A percentile compares a stretch with the other conserved stretches of the same genome.
Conservation (phyloP, 2,113 vertebrate genomes). For the Gymnobelideus leadbeateri region DNA sequence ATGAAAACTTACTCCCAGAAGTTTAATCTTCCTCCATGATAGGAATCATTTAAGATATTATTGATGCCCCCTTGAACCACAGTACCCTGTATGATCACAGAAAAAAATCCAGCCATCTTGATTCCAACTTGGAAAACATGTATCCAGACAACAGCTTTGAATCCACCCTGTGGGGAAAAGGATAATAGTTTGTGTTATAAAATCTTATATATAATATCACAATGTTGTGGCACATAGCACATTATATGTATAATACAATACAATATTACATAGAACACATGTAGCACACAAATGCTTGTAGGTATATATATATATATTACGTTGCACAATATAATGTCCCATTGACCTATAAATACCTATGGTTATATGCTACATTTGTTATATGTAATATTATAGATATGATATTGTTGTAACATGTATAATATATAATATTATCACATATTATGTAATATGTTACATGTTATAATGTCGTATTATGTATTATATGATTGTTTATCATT, state of each 20-base stretch:
- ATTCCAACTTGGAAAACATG: conserved; percentile 94
- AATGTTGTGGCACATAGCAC: background rate
- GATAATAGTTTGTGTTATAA: conserved; percentile 1
- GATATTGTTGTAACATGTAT: background rate
- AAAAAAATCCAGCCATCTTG: conserved; percentile 91
- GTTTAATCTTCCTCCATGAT: conserved; percentile 90
- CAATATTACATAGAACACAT: background rate
- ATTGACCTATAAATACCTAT: background rate
- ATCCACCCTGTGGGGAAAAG: conserved; percentile 88
- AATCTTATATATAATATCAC: background rate
- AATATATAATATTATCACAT: background rate
- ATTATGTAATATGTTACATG: background rate
- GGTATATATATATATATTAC: background rate
- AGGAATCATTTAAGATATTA: conserved; percentile 87
- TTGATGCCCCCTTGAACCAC: conserved; percentile 86
- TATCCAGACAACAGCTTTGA: conserved; percentile 96
- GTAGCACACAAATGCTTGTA: background rate
- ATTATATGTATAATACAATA: background rate
- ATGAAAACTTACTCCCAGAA: conserved; percentile 91
- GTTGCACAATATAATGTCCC: background rate
- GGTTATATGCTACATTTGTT: background rate
- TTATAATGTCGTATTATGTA: background rate
- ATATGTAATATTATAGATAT: background rate
- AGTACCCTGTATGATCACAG: conserved; percentile 89
- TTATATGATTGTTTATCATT: background rate